Percentiles rank a stretch among this genome's conserved stretches.
These are phyloP conservation scores for Masticophis lateralis DNA, from an alignment of 2,797 vertebrate species.

Conservation along the genomic window DNA sequence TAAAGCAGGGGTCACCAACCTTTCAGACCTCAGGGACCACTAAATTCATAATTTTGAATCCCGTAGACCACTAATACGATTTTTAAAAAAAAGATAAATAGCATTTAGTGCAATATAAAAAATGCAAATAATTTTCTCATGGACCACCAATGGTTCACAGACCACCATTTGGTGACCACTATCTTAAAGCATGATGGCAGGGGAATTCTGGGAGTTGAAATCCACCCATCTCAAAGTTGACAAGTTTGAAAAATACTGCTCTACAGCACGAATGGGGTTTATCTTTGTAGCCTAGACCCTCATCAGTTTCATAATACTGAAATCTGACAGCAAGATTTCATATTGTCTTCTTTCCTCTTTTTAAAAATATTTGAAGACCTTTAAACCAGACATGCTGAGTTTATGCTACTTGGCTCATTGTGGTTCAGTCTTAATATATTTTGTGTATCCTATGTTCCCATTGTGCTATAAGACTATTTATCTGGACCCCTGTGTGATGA, in stretches of 20 bases:
- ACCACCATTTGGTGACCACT: too few relatives aligned
- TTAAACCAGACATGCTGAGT: not conserved
- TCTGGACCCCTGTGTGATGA: not conserved
- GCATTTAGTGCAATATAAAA: too few relatives aligned
- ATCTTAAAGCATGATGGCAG: too few relatives aligned
- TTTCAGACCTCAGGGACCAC: too few relatives aligned
- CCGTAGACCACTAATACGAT: too few relatives aligned
- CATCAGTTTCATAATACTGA: not conserved
- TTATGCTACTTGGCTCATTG: not conserved
- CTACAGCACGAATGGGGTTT: not conserved
- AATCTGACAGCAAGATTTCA: not conserved
- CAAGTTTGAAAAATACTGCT: not conserved
- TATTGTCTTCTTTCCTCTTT: not conserved
- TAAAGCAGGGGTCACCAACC: too few relatives aligned
- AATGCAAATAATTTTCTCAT: too few relatives aligned
- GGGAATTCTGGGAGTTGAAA: not conserved
- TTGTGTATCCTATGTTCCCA: not conserved
- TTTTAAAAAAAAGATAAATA: too few relatives aligned
- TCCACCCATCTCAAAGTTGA: not conserved
- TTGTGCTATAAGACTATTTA: not conserved
- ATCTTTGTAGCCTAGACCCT: not conserved
- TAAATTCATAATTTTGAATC: too few relatives aligned
- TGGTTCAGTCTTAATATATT: not conserved
- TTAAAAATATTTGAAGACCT: not conserved
- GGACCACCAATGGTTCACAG: too few relatives aligned